A percentile compares a stretch with the other conserved stretches of the same genome.
phyloP scores from a whole-genome alignment of 1,140 invertebrate species.

The Lepidurus couesii region DNA sequence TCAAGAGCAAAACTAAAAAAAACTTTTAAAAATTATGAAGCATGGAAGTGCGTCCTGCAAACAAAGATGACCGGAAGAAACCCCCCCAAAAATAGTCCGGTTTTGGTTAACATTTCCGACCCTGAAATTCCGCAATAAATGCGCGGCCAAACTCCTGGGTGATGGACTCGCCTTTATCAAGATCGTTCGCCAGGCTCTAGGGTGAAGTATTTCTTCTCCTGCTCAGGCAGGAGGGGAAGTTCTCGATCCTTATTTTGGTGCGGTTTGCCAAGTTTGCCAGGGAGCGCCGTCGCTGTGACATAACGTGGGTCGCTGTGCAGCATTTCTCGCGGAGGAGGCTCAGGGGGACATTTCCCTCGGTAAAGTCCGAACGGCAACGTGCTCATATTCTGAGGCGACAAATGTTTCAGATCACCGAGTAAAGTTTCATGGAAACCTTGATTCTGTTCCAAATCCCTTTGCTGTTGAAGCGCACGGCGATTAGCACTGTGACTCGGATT shows the following conservation, averaged over 20 bases:
- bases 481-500: neutral
- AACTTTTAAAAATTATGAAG: no score
- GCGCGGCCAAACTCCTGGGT: neutral
- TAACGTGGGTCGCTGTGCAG: neutral
- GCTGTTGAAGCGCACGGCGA: neutral
- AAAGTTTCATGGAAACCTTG: neutral
- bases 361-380: conserved; percentile 25
- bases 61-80: no score
- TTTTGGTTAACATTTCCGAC: no score
- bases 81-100: no score
- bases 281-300: neutral
- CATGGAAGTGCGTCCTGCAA: no score
- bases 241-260: neutral
- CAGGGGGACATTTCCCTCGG: conserved; percentile 31
- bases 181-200: neutral
- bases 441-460: neutral
- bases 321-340: conserved; percentile 9
- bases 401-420: neutral
- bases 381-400: neutral
- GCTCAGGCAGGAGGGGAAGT: neutral
- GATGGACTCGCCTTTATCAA: neutral
- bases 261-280: neutral
- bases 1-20: no score
- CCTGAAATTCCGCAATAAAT: neutral
- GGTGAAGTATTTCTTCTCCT: neutral